Base-by-base conservation (phyloP, 2,113 vertebrate genomes). In the Charadrius vociferus region DNA sequence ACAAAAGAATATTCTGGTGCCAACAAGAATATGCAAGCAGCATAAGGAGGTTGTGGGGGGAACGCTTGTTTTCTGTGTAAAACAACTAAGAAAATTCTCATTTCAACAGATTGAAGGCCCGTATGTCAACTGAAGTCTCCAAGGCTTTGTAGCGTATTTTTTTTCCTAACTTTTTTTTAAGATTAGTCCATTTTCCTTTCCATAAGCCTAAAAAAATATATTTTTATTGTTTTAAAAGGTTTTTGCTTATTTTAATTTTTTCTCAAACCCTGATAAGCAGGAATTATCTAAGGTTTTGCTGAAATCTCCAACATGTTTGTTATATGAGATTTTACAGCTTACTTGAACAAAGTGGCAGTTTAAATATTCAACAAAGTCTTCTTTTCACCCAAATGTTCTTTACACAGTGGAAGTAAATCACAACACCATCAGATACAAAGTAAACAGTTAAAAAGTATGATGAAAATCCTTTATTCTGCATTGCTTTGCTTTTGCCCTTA, bases 21-120 rank as follows among this genome's bases (percentile, higher is more conserved):
- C n/a, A 53, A 53, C 15, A 82, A 62, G 22, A 80, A 41, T 41
- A 29, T 45, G n/a, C 3, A 13, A 24, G 23, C 15, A 81, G 53
- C 8, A 9, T 18, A 70, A 83, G 7, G 18, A 4, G 22, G 1
- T 1, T 5, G 19, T 8, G 22, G 15, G 17, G 2, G 6, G 4
- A 81, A 81, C 4, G 8, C 12, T 82, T 91, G 13, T 72, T 83
- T 58, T 55, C 37, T 55, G 1, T 45, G 8, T 73, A 71, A 88
- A 67, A 77, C 22, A 78, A 74, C 22, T 16, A 70, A 62, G 45
- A 86, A 92, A 81, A n/a, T 4, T 56, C 8, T 86, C 24, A 62
- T 70, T 85, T 65, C 45, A 71, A 67, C 68, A 96, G 75, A 66
- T 67, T 95, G 72, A 86, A 95, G 43, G 24, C 9, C n/a, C 52